Evolutionary conservation across 2,888 invertebrate genomes (phyloP).

Genomic region (Azorinus chamasolen): DNA sequence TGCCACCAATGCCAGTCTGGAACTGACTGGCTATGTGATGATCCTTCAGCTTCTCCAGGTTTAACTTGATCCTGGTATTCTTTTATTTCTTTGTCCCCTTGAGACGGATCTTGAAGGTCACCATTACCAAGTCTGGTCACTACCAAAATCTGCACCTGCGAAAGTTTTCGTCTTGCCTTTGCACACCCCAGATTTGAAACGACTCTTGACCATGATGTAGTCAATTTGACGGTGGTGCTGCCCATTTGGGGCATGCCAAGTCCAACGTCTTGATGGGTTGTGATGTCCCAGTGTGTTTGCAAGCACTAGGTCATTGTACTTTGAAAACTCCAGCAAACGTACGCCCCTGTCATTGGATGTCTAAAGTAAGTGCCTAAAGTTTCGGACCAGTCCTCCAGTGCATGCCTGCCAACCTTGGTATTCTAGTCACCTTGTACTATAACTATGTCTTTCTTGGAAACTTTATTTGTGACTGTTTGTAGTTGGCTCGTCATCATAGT

Average conservation of each 20-base stretch:
- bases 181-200: constrained; percentile 27
- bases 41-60: constrained; percentile 29
- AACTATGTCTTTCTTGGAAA: constrained; percentile 55
- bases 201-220: constrained; percentile 38
- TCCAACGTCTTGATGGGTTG: constrained; percentile 38
- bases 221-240: constrained; percentile 44
- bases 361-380: constrained; percentile 29
- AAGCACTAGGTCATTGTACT: constrained; percentile 26
- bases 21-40: constrained; percentile 8
- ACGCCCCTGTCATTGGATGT: constrained; percentile 34
- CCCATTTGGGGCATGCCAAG: constrained; percentile 16
- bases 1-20: constrained; percentile 10
- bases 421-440: constrained; percentile 57
- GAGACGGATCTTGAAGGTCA: constrained; percentile 21
- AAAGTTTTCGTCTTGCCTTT: constrained; percentile 23
- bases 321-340: constrained; percentile 49
- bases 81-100: constrained; percentile 26
- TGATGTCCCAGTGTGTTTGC: constrained; percentile 37
- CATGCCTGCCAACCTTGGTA: constrained; percentile 45
- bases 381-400: constrained; percentile 37
- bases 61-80: constrained; percentile 12
- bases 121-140: constrained; percentile 25
- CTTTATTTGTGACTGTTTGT: no score
- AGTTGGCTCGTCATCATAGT: constrained; percentile 32
- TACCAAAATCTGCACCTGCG: constrained; percentile 33